Base-by-base conservation (phyloP, 1,140 invertebrate species). In the Pseudoatta argentina region DNA sequence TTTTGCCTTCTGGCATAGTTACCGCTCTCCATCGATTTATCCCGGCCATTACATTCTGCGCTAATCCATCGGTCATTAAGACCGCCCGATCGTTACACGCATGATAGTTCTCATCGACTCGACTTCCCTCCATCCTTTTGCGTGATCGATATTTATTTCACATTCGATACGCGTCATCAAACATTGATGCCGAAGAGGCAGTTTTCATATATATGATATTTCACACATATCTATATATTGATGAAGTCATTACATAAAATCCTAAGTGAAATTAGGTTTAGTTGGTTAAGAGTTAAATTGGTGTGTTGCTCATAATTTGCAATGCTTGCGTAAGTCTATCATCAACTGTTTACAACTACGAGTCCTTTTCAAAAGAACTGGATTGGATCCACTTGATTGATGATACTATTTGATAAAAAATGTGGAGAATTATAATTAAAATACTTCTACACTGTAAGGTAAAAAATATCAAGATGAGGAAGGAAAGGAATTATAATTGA, bases 61-160 rank as follows among this genome's bases (percentile, higher is more conserved):
- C 79, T 86, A 92, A 89, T 88, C 79, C 79, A 75, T 83, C 87
- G 88, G 88, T 92, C 91, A 92, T 92, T 92, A 92, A 89, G 87
- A 82, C 64, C 55, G 86, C 64, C 75, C 59, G 86, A 92, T 92
- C 89, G 86, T 92, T 92, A 91, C 67, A 90, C 64, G 81, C 90
- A 86, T 86, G 87, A 89, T 91, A 85, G 78, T 91, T 85, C 64
- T 86, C 86, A 66, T 71, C 87, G 63, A 59, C 34, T 86, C 86
- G 53, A 82, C 61, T 82, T 77, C 72, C 71, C 75, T 83, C 64
- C 34, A 48, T 86, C 44, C 73, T 85, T 55, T 86, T 53, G 63
- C 61, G n/a, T 34, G 53, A 10, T 72, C 88, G 73, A 86, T 73
- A 91, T 91, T 91, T 89, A 88, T 90, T 89, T 86, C 73, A n/a